Conservation (phyloP, 1,140 invertebrate genomes). For the Drosophila mauritiana region DNA sequence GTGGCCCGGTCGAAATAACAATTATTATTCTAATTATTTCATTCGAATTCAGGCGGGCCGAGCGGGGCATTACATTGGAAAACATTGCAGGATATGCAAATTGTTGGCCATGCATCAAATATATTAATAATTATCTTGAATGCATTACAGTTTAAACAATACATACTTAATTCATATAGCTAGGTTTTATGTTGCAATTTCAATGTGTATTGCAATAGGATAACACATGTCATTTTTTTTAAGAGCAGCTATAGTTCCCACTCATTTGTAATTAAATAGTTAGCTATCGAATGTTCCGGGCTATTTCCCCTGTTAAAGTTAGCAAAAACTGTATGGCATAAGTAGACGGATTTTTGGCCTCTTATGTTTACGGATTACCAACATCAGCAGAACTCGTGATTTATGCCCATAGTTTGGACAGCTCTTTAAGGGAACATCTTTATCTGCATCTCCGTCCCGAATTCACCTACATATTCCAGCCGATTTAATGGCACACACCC, state of each 20-base stretch:
- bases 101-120: not conserved
- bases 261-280: not conserved
- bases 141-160: not conserved
- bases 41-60: conserved; percentile 39
- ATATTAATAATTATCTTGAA: conserved; percentile 6
- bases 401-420: conserved; percentile 40
- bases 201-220: too few species aligned
- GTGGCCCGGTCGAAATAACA: conserved; percentile 46
- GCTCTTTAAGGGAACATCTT: conserved; percentile 37
- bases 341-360: not conserved
- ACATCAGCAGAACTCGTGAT: conserved; percentile 21
- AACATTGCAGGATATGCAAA: conserved; percentile 8
- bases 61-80: conserved; percentile 13
- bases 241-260: too few species aligned
- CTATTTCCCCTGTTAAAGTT: not conserved
- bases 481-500: conserved; percentile 56
- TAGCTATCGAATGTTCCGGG: not conserved
- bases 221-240: too few species aligned
- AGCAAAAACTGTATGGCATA: not conserved
- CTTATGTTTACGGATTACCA: conserved; percentile 1
- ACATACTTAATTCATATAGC: not conserved
- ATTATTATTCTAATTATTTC: conserved; percentile 74
- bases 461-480: conserved; percentile 54
- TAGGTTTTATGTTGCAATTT: not conserved
- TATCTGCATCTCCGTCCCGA: conserved; percentile 24